These are phyloP conservation scores for Gila robusta DNA, from an alignment of 2,797 vertebrate species.

Conservation along the genomic window DNA sequence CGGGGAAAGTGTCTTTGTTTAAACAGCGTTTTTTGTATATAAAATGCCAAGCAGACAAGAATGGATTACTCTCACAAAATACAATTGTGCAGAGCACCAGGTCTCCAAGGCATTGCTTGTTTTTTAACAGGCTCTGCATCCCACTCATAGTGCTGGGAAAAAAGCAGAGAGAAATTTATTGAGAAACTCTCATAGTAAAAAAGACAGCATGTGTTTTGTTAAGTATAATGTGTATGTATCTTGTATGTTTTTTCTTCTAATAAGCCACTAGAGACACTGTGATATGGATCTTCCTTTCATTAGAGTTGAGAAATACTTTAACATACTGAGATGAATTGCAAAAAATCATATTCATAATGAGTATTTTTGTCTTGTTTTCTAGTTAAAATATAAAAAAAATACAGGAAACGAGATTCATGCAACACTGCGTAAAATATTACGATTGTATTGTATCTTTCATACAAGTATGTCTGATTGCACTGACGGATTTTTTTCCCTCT, in stretches of 20 bases:
- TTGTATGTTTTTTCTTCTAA: background rate
- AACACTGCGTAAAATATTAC: background rate
- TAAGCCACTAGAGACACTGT: background rate
- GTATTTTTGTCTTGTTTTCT: background rate
- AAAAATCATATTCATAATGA: background rate
- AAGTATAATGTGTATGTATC: background rate
- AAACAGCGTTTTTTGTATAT: slow-evolving; percentile 63
- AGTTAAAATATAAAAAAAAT: background rate
- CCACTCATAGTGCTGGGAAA: background rate
- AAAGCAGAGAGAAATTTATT: background rate
- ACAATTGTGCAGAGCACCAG: background rate
- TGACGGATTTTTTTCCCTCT: background rate
- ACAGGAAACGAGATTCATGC: background rate
- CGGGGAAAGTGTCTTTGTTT: slow-evolving; percentile 64
- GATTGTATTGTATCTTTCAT: too few species aligned
- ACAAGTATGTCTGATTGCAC: too few species aligned
- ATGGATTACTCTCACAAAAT: background rate
- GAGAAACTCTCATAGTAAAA: background rate
- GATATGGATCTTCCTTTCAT: background rate
- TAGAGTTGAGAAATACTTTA: background rate
- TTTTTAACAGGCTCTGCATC: background rate
- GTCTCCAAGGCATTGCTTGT: background rate
- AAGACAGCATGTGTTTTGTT: background rate
- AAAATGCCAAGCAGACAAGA: background rate
- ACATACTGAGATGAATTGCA: background rate